Evolutionary conservation across 1,140 invertebrate species (phyloP).

Genomic region (Bombus difficillimus): DNA sequence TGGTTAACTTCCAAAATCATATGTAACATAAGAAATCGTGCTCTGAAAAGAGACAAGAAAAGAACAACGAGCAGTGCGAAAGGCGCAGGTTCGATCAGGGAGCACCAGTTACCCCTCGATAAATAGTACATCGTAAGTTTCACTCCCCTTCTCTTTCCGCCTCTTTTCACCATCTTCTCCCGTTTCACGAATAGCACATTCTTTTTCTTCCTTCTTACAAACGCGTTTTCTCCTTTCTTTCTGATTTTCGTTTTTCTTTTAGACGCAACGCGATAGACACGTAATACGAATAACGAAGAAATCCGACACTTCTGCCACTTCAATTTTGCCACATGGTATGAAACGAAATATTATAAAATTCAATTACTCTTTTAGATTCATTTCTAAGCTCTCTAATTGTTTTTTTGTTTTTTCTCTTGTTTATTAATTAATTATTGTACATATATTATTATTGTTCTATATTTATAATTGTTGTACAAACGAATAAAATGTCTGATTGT

Average conservation of each 20-base stretch:
- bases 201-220: no score
- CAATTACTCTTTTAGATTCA: neutral
- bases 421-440: neutral
- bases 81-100: neutral
- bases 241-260: neutral
- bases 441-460: neutral
- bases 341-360: neutral
- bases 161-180: neutral
- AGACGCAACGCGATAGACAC: neutral
- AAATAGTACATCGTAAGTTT: neutral
- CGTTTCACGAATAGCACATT: neutral
- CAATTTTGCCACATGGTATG: neutral
- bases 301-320: neutral
- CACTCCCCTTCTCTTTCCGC: no score
- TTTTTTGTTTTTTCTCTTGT: neutral
- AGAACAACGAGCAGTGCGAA: neutral
- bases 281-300: neutral
- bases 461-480: conserved; percentile 10
- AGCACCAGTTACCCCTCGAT: neutral
- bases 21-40: conserved; percentile 84
- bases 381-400: neutral
- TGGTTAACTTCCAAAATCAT: conserved; percentile 86
- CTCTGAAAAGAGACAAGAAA: conserved; percentile 72
- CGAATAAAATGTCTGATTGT: neutral
- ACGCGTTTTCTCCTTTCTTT: neutral